Percentiles rank a stretch among this genome's conserved stretches.
These are phyloP conservation scores for Egretta garzetta DNA, from an alignment of 2,113 vertebrate species.

Conservation along the genomic window DNA sequence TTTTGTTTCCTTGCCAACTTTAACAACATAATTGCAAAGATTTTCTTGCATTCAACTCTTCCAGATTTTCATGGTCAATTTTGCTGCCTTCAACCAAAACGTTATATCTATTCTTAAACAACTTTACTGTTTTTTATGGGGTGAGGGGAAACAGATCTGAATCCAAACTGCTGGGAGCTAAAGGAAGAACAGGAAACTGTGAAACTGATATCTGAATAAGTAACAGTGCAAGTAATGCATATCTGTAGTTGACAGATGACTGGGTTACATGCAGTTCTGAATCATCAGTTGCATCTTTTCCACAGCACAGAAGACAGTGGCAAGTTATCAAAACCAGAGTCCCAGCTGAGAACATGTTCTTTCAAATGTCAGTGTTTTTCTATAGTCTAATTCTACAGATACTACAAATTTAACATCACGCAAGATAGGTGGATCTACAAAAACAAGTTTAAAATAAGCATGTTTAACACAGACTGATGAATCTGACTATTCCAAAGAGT, in stretches of 20 bases:
- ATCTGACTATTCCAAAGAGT: background rate
- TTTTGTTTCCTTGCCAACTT: background rate
- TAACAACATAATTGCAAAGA: background rate
- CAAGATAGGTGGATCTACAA: background rate
- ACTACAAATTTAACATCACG: conserved; percentile 50
- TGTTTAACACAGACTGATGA: conserved; percentile 12
- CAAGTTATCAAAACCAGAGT: background rate
- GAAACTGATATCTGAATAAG: conserved; percentile 16
- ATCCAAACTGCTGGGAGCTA: background rate
- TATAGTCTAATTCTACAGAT: conserved; percentile 15
- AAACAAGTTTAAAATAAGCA: background rate
- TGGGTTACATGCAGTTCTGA: conserved; percentile 12
- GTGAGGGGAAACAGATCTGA: background rate
- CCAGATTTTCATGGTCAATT: background rate
- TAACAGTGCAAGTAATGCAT: background rate
- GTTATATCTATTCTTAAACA: background rate
- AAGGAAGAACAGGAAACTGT: background rate
- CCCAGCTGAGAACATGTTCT: background rate
- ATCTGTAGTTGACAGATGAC: conserved; percentile 33
- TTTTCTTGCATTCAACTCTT: background rate
- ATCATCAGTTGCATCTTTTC: conserved; percentile 33
- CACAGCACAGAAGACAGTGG: conserved; percentile 21
- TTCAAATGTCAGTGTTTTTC: background rate
- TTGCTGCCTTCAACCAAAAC: background rate
- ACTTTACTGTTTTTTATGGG: background rate